Base-by-base conservation (phyloP, 2,888 invertebrate species). In the Trachelus iudaicus region DNA sequence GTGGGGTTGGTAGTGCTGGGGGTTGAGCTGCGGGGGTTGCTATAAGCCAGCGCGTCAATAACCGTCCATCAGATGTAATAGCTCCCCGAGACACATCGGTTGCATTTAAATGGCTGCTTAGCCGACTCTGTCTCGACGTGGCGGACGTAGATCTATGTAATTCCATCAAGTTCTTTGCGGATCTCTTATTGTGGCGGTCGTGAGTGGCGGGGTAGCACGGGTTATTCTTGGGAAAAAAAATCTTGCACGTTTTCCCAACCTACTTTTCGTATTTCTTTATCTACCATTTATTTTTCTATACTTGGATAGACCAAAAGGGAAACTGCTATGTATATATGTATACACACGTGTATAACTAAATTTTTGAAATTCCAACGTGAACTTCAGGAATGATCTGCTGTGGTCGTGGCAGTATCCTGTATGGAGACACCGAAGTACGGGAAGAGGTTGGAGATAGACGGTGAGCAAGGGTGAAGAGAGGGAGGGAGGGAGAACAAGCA, bases 31-130 rank as follows among this genome's bases (percentile, higher is more conserved):
- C 74, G 69, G 69, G 75, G 75, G 75, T 75, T 69, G 87, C 89
- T 90, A 90, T 90, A 90, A 89, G 90, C 90, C 89, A 89, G 90
- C 89, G 90, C 91, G 91, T 91, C 91, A 91, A 91, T 91, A 91
- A 91, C 91, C 91, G 91, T 91, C 91, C 91, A 91, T 91, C 91
- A 91, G 91, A 90, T 91, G 91, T 91, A 91, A 91, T 91, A 91
- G 91, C 91, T 90, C 91, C 91, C 91, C 89, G 90, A 91, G 91
- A 91, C 91, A 91, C 91, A 91, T 91, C 91, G 91, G 91, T 91
- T 91, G 91, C 91, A 91, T 91, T 91, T 91, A 91, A 91, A 91
- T 91, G 91, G 91, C 91, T 91, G 90, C 91, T 91, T 91, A 91
- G 91, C 91, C 88, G 89, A 91, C 90, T 91, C 91, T 91, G 91